Base-by-base conservation (phyloP, 2,888 invertebrate species). In the Campoletis raptor region DNA sequence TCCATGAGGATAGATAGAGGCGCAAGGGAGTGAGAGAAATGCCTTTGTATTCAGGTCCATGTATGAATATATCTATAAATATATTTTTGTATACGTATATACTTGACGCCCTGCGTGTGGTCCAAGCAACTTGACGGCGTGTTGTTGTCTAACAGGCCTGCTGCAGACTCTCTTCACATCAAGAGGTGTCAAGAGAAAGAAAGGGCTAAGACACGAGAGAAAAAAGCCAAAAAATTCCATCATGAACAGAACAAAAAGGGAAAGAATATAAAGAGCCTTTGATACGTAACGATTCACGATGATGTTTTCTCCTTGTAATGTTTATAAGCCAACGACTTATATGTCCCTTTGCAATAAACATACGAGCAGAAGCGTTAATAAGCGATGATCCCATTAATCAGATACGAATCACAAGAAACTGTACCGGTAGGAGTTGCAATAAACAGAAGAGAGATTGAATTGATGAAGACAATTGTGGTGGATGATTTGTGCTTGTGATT, bases 1-100 rank as follows among this genome's bases (percentile, higher is more conserved):
- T 87, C 89, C 88, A 90, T 91, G 90, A 90, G 90, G 88, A 86
- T 73, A 40, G 79, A 84, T 54, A 66, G 83, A 84, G 76, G 12
- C 7, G 40, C 12, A 73, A 79, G 52, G 42, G 66, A 83, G 85
- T 69, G 78, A 78, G 76, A 86, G 83, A 88, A 81, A 69, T 21
- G 54, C 12, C 66, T 74, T 73, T 52, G 24, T 72, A 52, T 76
- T 9, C 37, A 70, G 36, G 18, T 24, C 67, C 89, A 48, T 21
- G 21, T 45, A 30, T 10, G n/a, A 54, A 24, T 24, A 48, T 69
- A 67, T 69, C 48, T 36, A 54, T 42, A 37, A 24, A 18, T 21
- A 66, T n/a, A 21, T 67, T 37, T 57, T 30, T 57, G 30, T 64
- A 64, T 69, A 52, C 52, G 74, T 36, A 80, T 77, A 30, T 81